A percentile compares a stretch with the other conserved stretches of the same genome.
These are phyloP conservation scores for Axinella damicornis DNA, from an alignment of 37 sponge, comb jelly and placozoan genomes.

Conservation along the genomic window DNA sequence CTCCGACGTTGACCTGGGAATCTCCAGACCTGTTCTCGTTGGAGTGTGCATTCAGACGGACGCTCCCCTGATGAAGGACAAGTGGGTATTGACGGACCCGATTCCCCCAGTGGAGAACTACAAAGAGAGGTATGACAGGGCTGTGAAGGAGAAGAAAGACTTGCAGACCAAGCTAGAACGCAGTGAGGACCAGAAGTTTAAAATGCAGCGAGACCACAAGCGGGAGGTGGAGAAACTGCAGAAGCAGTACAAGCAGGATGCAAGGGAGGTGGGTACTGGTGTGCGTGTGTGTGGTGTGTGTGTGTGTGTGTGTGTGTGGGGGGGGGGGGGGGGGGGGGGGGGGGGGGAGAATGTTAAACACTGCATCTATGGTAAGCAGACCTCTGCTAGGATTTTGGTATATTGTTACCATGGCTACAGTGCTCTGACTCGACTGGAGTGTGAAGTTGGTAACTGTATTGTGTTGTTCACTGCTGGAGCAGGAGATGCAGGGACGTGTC, in stretches of 20 bases:
- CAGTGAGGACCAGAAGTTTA: conserved; percentile 55
- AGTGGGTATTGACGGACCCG: conserved; percentile 47
- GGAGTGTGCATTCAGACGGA: conserved; percentile 20
- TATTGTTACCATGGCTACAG: no score
- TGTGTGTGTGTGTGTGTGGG: not conserved
- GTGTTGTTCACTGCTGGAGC: conserved; percentile 9
- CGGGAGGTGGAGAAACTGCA: conserved; percentile 36
- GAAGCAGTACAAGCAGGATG: conserved; percentile 10
- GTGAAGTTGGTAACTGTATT: no score
- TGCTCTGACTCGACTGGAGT: no score
- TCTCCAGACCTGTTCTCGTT: not conserved
- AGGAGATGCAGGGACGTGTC: conserved; percentile 50
- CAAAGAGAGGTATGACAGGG: conserved; percentile 54
- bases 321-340: not conserved
- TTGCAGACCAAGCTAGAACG: conserved; percentile 35
- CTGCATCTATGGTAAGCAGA: not conserved
- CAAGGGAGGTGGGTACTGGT: conserved; percentile 17
- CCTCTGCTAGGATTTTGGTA: no score
- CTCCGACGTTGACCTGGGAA: not conserved
- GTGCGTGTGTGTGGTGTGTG: not conserved
- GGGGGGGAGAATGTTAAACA: not conserved
- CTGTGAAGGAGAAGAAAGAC: conserved; percentile 57
- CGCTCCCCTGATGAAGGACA: conserved; percentile 12
- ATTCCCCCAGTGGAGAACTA: conserved; percentile 47
- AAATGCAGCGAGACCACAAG: conserved; percentile 49